Percentiles rank a stretch among this genome's conserved stretches.
These are phyloP conservation scores for Acanthosepion esculentum DNA, from an alignment of 2,888 invertebrate genomes.

Conservation along the genomic window DNA sequence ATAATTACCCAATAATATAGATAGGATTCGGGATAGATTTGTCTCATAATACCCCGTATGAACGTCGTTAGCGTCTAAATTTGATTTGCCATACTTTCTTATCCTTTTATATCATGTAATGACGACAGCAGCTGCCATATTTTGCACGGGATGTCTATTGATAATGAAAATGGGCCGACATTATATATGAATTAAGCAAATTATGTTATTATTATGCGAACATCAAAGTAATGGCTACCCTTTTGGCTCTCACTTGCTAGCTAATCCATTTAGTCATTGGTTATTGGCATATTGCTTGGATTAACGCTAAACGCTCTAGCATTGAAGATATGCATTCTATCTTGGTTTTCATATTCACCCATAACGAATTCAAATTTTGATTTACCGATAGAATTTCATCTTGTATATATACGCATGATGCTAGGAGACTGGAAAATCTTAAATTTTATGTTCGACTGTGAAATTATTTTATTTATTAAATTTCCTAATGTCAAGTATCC, in stretches of 20 bases:
- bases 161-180: neutral
- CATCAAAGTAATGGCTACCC: neutral
- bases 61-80: neutral
- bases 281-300: neutral
- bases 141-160: neutral
- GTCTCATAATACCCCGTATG: neutral
- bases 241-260: neutral
- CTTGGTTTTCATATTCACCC: neutral
- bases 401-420: too few relatives aligned
- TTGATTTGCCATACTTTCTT: neutral
- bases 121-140: neutral
- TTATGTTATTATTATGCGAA: neutral
- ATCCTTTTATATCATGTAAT: neutral
- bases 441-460: too few relatives aligned
- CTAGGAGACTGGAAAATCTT: too few relatives aligned
- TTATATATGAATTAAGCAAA: neutral
- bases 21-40: too few relatives aligned
- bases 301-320: neutral
- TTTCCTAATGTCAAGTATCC: too few relatives aligned
- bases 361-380: too few relatives aligned
- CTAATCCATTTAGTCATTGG: neutral
- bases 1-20: too few relatives aligned
- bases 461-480: too few relatives aligned
- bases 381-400: too few relatives aligned
- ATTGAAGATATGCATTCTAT: neutral